Conservation (phyloP, 2,797 vertebrate species). For the Adrianichthys oophorus region DNA sequence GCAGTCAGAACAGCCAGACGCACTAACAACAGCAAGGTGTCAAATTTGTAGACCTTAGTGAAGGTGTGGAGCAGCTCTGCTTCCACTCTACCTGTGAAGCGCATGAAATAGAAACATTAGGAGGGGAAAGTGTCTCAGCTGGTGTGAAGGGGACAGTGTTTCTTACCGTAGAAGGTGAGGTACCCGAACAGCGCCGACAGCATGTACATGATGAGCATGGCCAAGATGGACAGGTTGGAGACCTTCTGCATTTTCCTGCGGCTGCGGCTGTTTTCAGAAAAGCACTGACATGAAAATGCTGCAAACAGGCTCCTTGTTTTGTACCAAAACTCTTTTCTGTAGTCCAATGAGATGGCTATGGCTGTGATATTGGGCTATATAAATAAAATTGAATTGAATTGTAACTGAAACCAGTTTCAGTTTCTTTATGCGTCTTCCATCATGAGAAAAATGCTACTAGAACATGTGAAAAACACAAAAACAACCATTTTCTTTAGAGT, state of each 20-base stretch:
- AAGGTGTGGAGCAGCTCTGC: slow-evolving; percentile 96
- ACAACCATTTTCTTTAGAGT: too few species aligned
- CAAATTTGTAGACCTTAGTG: slow-evolving; percentile 91
- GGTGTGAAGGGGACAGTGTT: too few species aligned
- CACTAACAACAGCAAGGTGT: slow-evolving; percentile 87
- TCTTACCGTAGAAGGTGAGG: slow-evolving; percentile 93
- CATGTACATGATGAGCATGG: slow-evolving; percentile 96
- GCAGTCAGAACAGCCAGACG: slow-evolving; percentile 94
- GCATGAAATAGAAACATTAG: not conserved
- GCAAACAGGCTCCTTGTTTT: too few species aligned
- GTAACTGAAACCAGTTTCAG: too few species aligned
- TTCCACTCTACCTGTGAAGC: slow-evolving; percentile 85
- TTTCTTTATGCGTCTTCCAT: too few species aligned
- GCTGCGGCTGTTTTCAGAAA: slow-evolving; percentile 77
- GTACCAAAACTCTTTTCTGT: too few species aligned
- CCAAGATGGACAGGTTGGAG: slow-evolving; percentile 92
- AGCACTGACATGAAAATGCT: not conserved
- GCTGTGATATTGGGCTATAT: too few species aligned
- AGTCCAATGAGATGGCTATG: too few species aligned
- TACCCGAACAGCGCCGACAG: slow-evolving; percentile 94
- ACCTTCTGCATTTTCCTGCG: slow-evolving; percentile 92
- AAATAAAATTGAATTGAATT: too few species aligned
- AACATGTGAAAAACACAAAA: too few species aligned
- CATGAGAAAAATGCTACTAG: too few species aligned
- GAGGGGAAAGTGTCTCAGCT: not conserved